phyloP scores from a whole-genome alignment of 2,113 vertebrate species.

The Albula goreensis region DNA sequence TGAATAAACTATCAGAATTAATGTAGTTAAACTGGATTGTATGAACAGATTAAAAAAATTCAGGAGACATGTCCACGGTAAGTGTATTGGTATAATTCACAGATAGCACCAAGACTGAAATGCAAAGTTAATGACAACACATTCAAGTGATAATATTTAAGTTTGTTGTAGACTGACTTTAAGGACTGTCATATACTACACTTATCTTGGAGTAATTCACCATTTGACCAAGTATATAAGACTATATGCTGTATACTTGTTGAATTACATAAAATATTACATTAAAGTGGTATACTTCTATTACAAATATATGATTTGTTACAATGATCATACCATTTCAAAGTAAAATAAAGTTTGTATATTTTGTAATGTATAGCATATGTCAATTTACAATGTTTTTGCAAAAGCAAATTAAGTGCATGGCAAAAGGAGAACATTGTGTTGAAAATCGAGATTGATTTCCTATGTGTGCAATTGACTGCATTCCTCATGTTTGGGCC shows the following conservation, averaged over 20 bases:
- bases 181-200: background rate
- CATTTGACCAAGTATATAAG: background rate
- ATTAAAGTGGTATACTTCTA: no score
- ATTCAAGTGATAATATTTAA: background rate
- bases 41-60: background rate
- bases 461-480: background rate
- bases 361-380: background rate
- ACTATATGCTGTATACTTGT: background rate
- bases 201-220: background rate
- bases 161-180: background rate
- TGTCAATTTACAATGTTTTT: background rate
- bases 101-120: constrained; percentile 5
- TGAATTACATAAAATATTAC: no score
- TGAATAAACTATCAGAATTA: background rate
- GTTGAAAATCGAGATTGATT: background rate
- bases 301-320: no score
- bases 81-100: constrained; percentile 9
- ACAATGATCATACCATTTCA: background rate
- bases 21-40: constrained; percentile 6
- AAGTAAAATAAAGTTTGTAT: background rate
- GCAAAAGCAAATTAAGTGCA: background rate
- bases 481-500: background rate
- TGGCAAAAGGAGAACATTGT: background rate
- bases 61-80: constrained; percentile 19
- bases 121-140: background rate